Evolutionary conservation across 1,140 invertebrate genomes (phyloP), one percentile per base, ranked within the genome.

Genomic region (Drosophila parvula): DNA sequence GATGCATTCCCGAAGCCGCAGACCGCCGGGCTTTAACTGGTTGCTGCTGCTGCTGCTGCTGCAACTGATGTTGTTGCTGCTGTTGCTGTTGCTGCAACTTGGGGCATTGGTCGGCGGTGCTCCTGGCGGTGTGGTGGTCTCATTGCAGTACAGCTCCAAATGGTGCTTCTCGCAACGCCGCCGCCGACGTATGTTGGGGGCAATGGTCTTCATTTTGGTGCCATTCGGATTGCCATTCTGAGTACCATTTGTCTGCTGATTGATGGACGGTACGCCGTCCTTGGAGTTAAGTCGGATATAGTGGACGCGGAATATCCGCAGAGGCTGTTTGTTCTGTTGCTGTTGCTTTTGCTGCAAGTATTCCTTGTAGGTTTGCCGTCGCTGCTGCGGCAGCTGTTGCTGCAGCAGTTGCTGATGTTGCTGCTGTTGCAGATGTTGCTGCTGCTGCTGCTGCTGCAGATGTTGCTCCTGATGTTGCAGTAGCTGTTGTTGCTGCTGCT

Each of bases 161-260:
- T 94, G 93, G 82, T 95, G 94, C 74, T 95, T 94, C 59, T 95
- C 94, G 85, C 94, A 94, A 32, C 94, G 93, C 34, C 94, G 92
- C 30, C 94, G 92, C 40, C 95, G 92, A 10, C 94, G 93, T 68
- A 94, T 93, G 71, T 94, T 93, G 34, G 95, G 94, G 7, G 94
- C 93, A 76, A 95, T 94, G 8, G 94, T 95, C 89, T 95, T 96
- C 85, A 95, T 94, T 71, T 94, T 91, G 73, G 59, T 32, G 69
- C 77, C 84, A 85, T 88, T 71, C 2, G 27, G 67, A 4, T 45
- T 32, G n/a, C 44, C 60, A 38, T 56, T 60, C 51, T 47, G 44
- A n/a, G 56, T 41, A 30, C 74, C 65, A 36, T 74, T 50, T 30
- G 69, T 53, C 68, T 63, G 62, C 34, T 64, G 75, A 41, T 69